A percentile compares a stretch with the other conserved stretches of the same genome.
Conservation (phyloP, 2,888 invertebrate genomes). For the Chrysolina haemoptera region DNA sequence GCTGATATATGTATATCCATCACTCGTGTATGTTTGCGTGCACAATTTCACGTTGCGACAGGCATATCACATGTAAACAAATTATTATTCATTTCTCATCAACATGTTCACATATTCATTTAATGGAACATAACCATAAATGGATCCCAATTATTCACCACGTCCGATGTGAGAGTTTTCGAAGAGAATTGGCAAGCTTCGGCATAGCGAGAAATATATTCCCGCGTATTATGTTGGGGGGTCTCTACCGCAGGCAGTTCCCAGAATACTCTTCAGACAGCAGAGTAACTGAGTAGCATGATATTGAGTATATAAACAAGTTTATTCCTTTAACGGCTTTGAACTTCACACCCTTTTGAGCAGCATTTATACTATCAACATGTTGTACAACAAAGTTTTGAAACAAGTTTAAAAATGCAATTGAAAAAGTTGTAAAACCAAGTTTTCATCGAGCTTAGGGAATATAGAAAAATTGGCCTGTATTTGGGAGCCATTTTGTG, state of each 20-base stretch:
- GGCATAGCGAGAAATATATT: constrained; percentile 5
- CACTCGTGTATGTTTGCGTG: neutral
- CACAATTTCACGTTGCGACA: neutral
- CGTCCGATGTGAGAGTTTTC: constrained; percentile 14
- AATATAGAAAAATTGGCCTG: too few species aligned
- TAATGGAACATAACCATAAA: constrained; percentile 27
- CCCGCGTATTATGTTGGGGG: neutral
- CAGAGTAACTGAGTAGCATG: neutral
- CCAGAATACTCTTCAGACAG: neutral
- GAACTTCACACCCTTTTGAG: too few species aligned
- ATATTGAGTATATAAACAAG: neutral
- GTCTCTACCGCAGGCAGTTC: constrained; percentile 8
- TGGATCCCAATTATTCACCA: constrained; percentile 19
- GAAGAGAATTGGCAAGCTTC: constrained; percentile 6
- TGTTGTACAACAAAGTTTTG: too few species aligned
- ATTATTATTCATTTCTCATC: constrained; percentile 20
- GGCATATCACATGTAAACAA: constrained; percentile 5
- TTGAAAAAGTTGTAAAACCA: too few species aligned
- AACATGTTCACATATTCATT: constrained; percentile 14
- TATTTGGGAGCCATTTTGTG: too few species aligned
- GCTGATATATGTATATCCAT: neutral
- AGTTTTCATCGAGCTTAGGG: too few species aligned
- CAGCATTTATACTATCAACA: too few species aligned
- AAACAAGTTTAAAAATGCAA: too few species aligned
- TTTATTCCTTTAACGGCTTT: neutral